Evolutionary conservation across 2,888 invertebrate species (phyloP).

Genomic region (Parnassius mnemosyne): DNA sequence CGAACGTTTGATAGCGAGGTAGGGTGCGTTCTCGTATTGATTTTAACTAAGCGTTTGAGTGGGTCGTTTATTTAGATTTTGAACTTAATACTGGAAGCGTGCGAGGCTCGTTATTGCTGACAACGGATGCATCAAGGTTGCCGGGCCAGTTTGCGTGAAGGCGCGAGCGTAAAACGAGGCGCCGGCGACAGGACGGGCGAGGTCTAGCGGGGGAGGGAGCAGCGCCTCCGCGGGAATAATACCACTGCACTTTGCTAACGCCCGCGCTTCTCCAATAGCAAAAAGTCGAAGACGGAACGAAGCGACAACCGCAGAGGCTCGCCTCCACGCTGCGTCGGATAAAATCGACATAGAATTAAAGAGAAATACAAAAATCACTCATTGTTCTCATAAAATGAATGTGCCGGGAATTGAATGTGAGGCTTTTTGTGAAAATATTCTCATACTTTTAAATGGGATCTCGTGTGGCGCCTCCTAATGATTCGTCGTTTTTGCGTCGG

Average conservation of each 20-base stretch:
- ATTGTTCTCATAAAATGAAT: conserved; percentile 81
- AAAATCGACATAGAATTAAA: conserved; percentile 81
- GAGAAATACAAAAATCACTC: conserved; percentile 80
- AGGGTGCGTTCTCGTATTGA: too few species aligned
- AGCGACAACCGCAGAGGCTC: conserved; percentile 73
- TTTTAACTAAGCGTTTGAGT: too few species aligned
- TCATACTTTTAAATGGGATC: conserved; percentile 80
- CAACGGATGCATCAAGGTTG: conserved; percentile 27
- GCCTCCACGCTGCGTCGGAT: conserved; percentile 70
- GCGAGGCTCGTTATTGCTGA: conserved; percentile 16
- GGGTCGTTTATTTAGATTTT: too few species aligned
- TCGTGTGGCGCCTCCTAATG: conserved; percentile 81
- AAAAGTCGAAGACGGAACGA: conserved; percentile 76
- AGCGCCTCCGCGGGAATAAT: conserved; percentile 60
- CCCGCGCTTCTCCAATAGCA: conserved; percentile 66
- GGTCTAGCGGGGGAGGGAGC: conserved; percentile 39
- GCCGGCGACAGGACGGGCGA: conserved; percentile 41
- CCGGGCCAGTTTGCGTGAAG: conserved; percentile 40
- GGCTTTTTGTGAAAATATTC: conserved; percentile 80
- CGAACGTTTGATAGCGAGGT: background rate
- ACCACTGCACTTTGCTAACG: conserved; percentile 65
- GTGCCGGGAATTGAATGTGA: conserved; percentile 79
- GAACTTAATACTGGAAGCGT: background rate
- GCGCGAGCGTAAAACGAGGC: conserved; percentile 63
- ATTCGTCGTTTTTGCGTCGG: conserved; percentile 76